phyloP scores from a whole-genome alignment of 2,888 invertebrate species.

The Conistra vaccinii region DNA sequence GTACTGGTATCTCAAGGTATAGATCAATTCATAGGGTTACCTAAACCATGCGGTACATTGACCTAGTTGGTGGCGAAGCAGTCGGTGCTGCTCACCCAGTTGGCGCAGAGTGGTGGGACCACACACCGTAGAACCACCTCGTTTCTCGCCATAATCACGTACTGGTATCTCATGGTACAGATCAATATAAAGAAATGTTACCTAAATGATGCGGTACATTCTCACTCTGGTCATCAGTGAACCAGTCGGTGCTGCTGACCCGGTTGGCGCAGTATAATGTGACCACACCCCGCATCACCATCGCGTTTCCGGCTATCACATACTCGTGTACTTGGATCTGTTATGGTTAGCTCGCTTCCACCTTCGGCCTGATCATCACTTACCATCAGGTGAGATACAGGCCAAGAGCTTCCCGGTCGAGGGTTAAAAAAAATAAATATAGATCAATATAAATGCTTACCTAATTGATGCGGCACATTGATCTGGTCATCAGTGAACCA shows the following conservation, averaged over 20 bases:
- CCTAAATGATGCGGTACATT: conserved; percentile 91
- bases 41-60: conserved; percentile 91
- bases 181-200: conserved; percentile 59
- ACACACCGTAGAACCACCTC: conserved; percentile 97
- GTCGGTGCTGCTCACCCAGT: conserved; percentile 96
- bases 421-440: no score
- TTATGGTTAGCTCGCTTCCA: no score
- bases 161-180: conserved; percentile 90
- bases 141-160: conserved; percentile 97
- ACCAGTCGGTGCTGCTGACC: conserved; percentile 95
- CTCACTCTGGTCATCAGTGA: conserved; percentile 95
- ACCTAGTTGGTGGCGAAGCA: conserved; percentile 96
- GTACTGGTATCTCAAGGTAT: no score
- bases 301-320: no score
- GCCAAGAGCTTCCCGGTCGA: no score
- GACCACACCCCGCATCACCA: no score
- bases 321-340: no score
- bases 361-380: no score
- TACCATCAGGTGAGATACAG: no score
- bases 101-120: conserved; percentile 96
- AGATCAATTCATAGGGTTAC: conserved; percentile 65
- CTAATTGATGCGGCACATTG: conserved; percentile 91
- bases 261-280: conserved; percentile 81
- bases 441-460: conserved; percentile 65
- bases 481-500: conserved; percentile 96